Evolutionary conservation across 2,888 invertebrate genomes (phyloP), one percentile per base, ranked within the genome.

Genomic region (Drosophila limbata): DNA sequence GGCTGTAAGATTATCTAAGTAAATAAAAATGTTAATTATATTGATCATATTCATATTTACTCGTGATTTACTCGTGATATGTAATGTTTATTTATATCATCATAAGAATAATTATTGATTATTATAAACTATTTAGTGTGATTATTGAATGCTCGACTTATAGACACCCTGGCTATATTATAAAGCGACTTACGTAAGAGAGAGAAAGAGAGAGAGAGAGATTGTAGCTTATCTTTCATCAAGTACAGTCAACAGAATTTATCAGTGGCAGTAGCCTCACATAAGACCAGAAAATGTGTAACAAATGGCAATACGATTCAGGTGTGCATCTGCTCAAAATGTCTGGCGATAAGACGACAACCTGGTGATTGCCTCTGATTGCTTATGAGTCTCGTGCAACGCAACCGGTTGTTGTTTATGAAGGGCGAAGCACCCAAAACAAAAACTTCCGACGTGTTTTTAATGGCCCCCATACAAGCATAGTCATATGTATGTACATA

Each of bases 361-460:
- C 21, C 15, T 55, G 13, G 3, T 6, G 47, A 39, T 50, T 31
- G 47, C 17, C 9, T 57, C 10, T 56, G 39, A 48, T 47, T 63
- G 28, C 21, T 15, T 19, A 40, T 33, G 59, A 11, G 57, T 63
- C 63, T 56, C 57, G 57, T 63, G 56, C 56, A 47, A 25, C 33
- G 11, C 31, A 61, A 66, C 48, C 42, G 62, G 50, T 61, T 48
- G 25, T 52, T 40, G 21, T 19, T 53, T 19, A 15, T 39, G 37
- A 15, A 28, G 28, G 31, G 39, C 45, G 11, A 31, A 19, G 19
- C 56, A 47, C 28, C 39, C 47, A 37, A 42, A 60, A 50, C 33
- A 35, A 35, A 25, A 31, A 50, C 37, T 44, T 21, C 44, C 37
- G 25, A 47, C 35, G n/a, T 15, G 21, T 31, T 6, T 28, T 37